Evolutionary conservation across 2,113 vertebrate genomes (phyloP).

Genomic region (Vanacampus margaritifer): DNA sequence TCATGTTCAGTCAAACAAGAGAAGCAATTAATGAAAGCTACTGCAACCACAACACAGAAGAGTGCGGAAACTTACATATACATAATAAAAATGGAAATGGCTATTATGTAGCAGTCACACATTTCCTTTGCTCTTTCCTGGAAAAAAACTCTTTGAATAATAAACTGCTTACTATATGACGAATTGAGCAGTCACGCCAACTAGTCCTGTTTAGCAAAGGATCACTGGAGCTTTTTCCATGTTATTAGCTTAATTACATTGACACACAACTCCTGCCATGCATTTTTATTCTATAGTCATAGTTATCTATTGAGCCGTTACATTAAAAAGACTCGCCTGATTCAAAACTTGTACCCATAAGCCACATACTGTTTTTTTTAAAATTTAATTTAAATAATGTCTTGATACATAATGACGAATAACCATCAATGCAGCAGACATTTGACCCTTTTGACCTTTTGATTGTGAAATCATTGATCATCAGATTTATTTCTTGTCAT

Average conservation of each 20-base stretch:
- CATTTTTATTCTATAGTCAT: neutral
- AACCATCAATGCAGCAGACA: neutral
- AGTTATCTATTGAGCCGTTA: neutral
- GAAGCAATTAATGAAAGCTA: neutral
- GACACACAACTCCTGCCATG: slow-evolving; percentile 1
- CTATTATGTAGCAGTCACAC: neutral
- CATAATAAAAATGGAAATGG: neutral
- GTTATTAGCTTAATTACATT: slow-evolving; percentile 10
- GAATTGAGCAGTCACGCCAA: slow-evolving; percentile 4
- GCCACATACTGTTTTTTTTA: neutral
- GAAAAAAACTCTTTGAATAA: neutral
- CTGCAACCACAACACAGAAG: neutral
- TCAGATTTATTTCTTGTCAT: slow-evolving; percentile 1
- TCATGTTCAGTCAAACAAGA: neutral
- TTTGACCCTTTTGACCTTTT: neutral
- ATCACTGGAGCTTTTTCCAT: neutral
- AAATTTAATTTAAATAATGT: neutral
- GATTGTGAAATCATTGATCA: neutral
- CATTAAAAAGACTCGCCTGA: neutral
- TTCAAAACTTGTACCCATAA: neutral
- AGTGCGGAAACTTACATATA: neutral
- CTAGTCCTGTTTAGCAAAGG: slow-evolving; percentile 3
- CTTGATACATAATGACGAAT: neutral
- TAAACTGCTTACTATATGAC: neutral
- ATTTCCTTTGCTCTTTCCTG: neutral